These are phyloP conservation scores for Halesus radiatus DNA, from an alignment of 1,140 invertebrate species.

Conservation along the genomic window DNA sequence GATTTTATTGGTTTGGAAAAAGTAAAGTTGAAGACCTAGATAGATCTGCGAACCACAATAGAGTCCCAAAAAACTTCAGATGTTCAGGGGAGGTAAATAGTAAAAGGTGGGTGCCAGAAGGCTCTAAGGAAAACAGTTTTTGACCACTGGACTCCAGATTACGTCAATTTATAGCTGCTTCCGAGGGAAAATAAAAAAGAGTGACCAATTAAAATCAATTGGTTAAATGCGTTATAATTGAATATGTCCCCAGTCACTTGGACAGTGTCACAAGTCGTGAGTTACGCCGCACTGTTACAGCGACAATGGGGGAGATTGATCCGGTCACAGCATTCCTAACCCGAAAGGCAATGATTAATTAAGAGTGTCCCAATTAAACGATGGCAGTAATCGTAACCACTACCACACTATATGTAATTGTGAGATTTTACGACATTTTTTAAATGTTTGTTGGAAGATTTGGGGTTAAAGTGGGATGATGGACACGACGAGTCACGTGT, in stretches of 20 bases:
- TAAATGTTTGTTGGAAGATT: constrained; percentile 13
- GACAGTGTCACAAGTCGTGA: constrained; percentile 38
- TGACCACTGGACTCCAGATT: not conserved
- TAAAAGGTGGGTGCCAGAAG: too few relatives aligned
- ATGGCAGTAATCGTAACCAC: constrained; percentile 6
- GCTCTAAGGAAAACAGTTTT: not conserved
- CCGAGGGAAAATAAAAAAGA: constrained; percentile 35
- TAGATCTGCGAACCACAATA: too few relatives aligned
- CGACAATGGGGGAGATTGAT: constrained; percentile 42
- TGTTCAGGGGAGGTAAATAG: too few relatives aligned
- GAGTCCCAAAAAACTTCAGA: too few relatives aligned
- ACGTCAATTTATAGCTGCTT: not conserved
- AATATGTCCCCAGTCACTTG: constrained; percentile 47
- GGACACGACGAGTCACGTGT: constrained; percentile 2
- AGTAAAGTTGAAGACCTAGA: too few relatives aligned
- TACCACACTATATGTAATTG: not conserved
- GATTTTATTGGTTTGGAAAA: too few relatives aligned
- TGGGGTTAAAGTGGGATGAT: constrained; percentile 16
- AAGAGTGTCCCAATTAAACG: constrained; percentile 23
- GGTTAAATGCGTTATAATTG: constrained; percentile 52
- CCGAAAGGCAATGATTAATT: constrained; percentile 25
- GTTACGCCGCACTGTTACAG: not conserved
- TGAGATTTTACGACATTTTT: constrained; percentile 41
- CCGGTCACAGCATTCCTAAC: not conserved
- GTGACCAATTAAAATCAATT: constrained; percentile 55